Conservation (phyloP, 2,113 vertebrate genomes). For the Motacilla tschutschensis region DNA sequence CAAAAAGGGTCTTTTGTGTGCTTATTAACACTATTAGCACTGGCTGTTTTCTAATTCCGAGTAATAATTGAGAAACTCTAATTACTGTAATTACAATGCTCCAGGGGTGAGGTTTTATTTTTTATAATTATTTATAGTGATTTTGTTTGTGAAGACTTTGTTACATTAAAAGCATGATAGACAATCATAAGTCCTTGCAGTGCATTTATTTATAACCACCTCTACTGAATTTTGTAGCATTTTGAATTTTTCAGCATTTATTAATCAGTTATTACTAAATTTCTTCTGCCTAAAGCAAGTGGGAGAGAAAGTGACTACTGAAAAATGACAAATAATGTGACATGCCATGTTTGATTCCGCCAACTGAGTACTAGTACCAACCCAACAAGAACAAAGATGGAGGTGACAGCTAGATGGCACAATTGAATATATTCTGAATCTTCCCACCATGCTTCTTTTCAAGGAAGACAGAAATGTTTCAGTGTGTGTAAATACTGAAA, state of each 20-base stretch:
- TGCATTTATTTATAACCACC: not conserved
- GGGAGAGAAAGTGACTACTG: not conserved
- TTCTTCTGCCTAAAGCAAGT: conserved; percentile 13
- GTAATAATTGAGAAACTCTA: conserved; percentile 45
- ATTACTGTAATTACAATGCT: conserved; percentile 51
- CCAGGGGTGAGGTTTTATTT: conserved; percentile 35
- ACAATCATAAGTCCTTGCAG: not conserved
- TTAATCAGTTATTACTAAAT: conserved; percentile 8
- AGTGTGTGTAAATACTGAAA: not conserved
- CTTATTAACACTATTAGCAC: conserved; percentile 53
- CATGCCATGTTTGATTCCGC: not conserved
- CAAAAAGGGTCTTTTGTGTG: conserved; percentile 9
- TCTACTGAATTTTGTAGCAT: not conserved
- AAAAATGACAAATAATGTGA: conserved; percentile 14
- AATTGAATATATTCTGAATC: not conserved
- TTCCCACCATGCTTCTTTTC: not conserved
- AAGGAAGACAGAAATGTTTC: not conserved
- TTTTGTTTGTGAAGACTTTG: conserved; percentile 15
- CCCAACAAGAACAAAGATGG: not conserved
- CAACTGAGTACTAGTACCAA: not conserved
- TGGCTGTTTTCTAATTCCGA: conserved; percentile 20
- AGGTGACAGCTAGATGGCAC: conserved; percentile 13
- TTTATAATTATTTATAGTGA: conserved; percentile 19
- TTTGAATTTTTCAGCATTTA: conserved; percentile 1
- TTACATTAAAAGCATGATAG: conserved; percentile 12